Base-by-base conservation (phyloP, 2,888 invertebrate genomes). In the Tachina grossa region DNA sequence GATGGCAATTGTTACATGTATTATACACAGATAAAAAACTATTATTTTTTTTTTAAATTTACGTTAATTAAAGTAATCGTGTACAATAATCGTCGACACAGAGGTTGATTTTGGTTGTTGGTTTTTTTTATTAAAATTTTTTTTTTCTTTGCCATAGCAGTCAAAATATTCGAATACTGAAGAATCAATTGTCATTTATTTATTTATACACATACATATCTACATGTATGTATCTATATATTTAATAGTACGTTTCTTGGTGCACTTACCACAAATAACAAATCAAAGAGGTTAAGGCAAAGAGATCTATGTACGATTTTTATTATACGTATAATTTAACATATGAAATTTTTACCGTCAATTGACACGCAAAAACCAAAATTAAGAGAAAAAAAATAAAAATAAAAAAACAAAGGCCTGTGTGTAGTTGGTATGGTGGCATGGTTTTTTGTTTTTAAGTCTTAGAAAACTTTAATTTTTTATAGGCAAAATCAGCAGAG, bases 31-130 rank as follows among this genome's bases (percentile, higher is more conserved):
- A 76, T 49, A 76, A 66, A 72, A 59, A 76, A 51, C 43, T 16
- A 68, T 71, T 16, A 68, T 71, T 47, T 82, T 75, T 71, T 79
- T 85, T 83, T 75, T 79, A 80, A 83, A 83, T 83, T 85, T 83
- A 85, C 85, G 85, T 85, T 85, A 85, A 85, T 85, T 85, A 85
- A 85, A 79, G 85, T 85, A 85, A 85, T 85, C 85, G 85, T 85
- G 85, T 85, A 80, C 79, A 79, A 85, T 83, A 85, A 85, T 85
- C 83, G 75, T 85, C 83, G 75, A 66, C 75, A 59, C 65, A 72
- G 74, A 80, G 83, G 43, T 77, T 72, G 76, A 71, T 63, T 45
- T 69, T 31, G n/a, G n/a, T 31, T 2, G 31, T 31, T 6, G 14
- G 13, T 57, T 31, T 63, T 31, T 80, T 71, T 41, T 41, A 4